phyloP scores from a whole-genome alignment of 2,113 vertebrate species.

The Conger conger region DNA sequence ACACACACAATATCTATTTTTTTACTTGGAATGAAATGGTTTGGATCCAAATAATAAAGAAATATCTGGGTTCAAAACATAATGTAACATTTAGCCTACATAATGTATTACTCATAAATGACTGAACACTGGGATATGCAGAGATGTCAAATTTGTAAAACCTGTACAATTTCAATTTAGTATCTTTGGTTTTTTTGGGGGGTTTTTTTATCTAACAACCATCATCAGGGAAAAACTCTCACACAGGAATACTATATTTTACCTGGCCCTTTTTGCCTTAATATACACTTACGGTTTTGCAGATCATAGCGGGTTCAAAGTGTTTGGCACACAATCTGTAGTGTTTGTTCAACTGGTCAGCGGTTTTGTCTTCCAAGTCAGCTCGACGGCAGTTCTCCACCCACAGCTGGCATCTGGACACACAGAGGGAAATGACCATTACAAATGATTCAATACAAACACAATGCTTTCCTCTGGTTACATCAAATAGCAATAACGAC shows the following conservation, averaged over 20 bases:
- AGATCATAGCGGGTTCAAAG: conserved; percentile 93
- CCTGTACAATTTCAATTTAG: no score
- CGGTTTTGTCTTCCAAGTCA: conserved; percentile 90
- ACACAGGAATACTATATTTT: neutral
- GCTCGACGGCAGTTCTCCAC: conserved; percentile 93
- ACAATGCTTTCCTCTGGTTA: neutral
- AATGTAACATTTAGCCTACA: no score
- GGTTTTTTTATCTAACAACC: neutral
- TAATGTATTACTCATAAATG: no score
- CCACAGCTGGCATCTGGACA: conserved; percentile 85
- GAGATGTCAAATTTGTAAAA: no score
- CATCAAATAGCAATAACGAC: neutral
- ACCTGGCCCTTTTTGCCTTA: neutral
- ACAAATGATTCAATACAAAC: neutral
- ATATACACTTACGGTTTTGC: conserved; percentile 81
- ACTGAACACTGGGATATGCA: no score
- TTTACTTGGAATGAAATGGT: no score
- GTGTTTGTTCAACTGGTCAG: conserved; percentile 93
- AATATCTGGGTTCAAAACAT: no score
- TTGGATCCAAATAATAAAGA: no score
- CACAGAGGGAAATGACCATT: neutral
- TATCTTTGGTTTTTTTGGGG: no score
- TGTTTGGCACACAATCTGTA: conserved; percentile 92
- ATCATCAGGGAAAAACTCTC: neutral
- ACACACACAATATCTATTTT: no score